These are phyloP conservation scores for Bubo blakistoni DNA, from an alignment of 2,113 vertebrate species.

Conservation along the genomic window DNA sequence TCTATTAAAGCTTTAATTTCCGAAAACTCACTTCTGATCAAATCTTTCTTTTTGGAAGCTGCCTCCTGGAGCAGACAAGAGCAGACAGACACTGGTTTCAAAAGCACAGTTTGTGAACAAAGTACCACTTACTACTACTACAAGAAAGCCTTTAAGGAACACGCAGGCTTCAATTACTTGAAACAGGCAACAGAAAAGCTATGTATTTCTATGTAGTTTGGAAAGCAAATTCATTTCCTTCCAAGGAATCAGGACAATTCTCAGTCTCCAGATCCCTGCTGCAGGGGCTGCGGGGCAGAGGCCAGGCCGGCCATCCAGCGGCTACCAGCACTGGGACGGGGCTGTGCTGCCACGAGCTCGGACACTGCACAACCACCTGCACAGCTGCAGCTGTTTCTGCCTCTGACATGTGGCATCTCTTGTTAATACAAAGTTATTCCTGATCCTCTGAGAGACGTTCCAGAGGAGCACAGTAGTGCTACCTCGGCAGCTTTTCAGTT, in stretches of 20 bases:
- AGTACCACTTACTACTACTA: neutral
- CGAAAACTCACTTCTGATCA: slow-evolving; percentile 73
- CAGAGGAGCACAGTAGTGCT: neutral
- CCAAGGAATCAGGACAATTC: neutral
- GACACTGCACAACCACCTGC: neutral
- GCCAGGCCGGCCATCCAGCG: neutral
- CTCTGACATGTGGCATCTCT: neutral
- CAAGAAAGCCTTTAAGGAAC: neutral
- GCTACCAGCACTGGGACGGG: neutral
- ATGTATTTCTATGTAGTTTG: neutral
- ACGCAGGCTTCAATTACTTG: neutral
- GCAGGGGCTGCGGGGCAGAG: neutral
- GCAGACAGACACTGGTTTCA: neutral
- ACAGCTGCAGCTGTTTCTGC: neutral
- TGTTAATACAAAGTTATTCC: neutral
- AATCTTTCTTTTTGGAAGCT: slow-evolving; percentile 62
- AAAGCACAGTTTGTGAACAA: neutral
- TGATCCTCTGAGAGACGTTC: neutral
- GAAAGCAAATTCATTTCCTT: neutral
- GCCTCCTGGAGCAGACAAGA: slow-evolving; percentile 70
- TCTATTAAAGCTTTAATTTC: slow-evolving; percentile 81
- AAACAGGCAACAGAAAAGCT: neutral
- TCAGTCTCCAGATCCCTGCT: neutral
- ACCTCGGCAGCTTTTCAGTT: neutral
- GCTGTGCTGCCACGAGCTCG: fast-evolving